Conservation (phyloP, 2,888 invertebrate species). For the Mechanitis mazaeus region DNA sequence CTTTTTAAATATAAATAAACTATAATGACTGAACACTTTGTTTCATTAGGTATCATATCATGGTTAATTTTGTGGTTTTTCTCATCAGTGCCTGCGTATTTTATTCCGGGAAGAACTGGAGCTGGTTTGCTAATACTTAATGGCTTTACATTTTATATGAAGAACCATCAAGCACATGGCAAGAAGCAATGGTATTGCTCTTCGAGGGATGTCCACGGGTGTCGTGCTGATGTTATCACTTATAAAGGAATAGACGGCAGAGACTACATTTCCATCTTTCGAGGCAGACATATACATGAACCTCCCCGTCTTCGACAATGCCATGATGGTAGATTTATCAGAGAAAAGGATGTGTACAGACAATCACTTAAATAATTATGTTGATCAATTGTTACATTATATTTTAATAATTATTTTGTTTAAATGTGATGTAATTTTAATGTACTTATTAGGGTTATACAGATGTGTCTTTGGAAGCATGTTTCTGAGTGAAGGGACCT, state of each 20-base stretch:
- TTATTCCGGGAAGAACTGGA: constrained; percentile 67
- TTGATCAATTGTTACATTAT: constrained; percentile 30
- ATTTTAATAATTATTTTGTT: constrained; percentile 37
- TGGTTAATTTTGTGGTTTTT: constrained; percentile 40
- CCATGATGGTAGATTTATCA: constrained; percentile 66
- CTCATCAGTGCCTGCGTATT: constrained; percentile 64
- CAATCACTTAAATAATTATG: constrained; percentile 41
- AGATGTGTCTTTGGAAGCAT: constrained; percentile 49
- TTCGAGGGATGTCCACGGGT: constrained; percentile 66
- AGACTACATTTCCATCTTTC: constrained; percentile 69
- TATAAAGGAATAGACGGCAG: constrained; percentile 62
- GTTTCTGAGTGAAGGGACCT: constrained; percentile 64
- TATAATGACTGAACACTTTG: constrained; percentile 31
- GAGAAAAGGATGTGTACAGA: constrained; percentile 56
- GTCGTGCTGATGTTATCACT: constrained; percentile 68
- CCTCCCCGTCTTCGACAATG: constrained; percentile 65
- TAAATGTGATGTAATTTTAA: constrained; percentile 59
- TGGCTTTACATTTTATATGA: constrained; percentile 71
- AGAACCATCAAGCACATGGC: constrained; percentile 69
- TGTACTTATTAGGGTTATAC: constrained; percentile 38
- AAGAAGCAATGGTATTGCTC: constrained; percentile 73
- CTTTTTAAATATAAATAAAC: constrained; percentile 23
- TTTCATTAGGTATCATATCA: constrained; percentile 22
- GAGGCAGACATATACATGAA: constrained; percentile 64
- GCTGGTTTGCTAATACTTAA: constrained; percentile 65